Conservation (phyloP, 2,113 vertebrate genomes). For the Xenopus borealis region DNA sequence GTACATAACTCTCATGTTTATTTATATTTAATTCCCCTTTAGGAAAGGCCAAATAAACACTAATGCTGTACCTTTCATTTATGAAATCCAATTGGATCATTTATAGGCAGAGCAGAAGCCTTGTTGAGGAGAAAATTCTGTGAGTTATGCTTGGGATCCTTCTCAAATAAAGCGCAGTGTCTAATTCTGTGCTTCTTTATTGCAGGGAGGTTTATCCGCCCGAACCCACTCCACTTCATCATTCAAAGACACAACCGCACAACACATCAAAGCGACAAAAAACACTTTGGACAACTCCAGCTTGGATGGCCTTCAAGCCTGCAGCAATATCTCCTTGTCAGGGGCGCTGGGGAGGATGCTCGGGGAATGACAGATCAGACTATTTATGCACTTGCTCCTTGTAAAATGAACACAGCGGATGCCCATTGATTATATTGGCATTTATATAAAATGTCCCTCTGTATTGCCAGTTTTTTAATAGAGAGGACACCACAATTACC, state of each 20-base stretch:
- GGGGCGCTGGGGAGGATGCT: not conserved
- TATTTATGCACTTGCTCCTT: constrained; percentile 4
- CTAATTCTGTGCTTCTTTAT: too few relatives aligned
- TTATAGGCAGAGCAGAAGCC: too few relatives aligned
- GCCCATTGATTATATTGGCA: constrained; percentile 11
- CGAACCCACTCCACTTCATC: not conserved
- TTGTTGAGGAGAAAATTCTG: too few relatives aligned
- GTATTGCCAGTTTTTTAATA: not conserved
- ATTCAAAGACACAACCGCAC: not conserved
- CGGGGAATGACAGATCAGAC: constrained; percentile 12
- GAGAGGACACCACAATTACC: not conserved
- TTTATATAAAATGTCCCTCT: not conserved
- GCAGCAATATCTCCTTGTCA: constrained; percentile 11
- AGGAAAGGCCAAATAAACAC: too few relatives aligned
- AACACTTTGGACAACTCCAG: not conserved
- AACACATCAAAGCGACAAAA: not conserved
- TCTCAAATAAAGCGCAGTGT: too few relatives aligned
- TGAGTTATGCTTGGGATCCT: too few relatives aligned
- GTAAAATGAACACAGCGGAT: constrained; percentile 9
- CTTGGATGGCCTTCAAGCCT: constrained; percentile 8
- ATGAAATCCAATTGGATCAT: too few relatives aligned
- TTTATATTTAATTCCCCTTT: too few relatives aligned
- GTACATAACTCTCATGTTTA: too few relatives aligned
- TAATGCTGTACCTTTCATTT: too few relatives aligned
- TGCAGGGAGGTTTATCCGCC: too few relatives aligned